These are phyloP conservation scores for Drosophila kepulauana DNA, from an alignment of 1,140 invertebrate genomes.

Conservation along the genomic window DNA sequence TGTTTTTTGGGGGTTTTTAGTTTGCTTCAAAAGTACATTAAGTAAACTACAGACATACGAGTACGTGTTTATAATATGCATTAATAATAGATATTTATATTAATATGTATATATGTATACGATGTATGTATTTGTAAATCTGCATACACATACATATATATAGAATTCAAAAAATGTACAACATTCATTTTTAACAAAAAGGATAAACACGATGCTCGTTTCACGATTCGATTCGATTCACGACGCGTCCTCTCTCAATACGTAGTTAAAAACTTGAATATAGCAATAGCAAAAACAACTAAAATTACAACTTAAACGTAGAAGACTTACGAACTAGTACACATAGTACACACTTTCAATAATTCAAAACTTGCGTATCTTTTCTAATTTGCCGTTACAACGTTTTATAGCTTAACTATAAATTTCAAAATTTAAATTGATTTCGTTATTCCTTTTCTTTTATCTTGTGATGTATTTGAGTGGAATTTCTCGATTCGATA, in stretches of 20 bases:
- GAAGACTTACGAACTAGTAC: conserved; percentile 74
- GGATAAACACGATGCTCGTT: conserved; percentile 32
- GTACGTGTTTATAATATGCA: conserved; percentile 53
- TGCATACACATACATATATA: conserved; percentile 58
- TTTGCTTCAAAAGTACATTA: conserved; percentile 75
- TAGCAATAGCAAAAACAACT: conserved; percentile 79
- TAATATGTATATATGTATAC: conserved; percentile 30
- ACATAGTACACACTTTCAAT: conserved; percentile 65
- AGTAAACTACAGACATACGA: conserved; percentile 79
- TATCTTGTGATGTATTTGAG: conserved; percentile 68
- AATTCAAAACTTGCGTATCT: conserved; percentile 16
- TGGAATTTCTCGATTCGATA: conserved; percentile 39
- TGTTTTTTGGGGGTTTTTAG: conserved; percentile 44
- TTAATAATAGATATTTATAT: conserved; percentile 48
- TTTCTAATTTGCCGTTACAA: conserved; percentile 2
- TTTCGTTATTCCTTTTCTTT: conserved; percentile 20
- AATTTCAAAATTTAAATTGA: conserved; percentile 41
- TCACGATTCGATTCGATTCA: neutral
- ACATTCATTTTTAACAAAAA: conserved; percentile 82
- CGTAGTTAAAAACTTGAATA: conserved; percentile 81
- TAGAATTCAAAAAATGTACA: conserved; percentile 83
- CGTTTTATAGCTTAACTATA: conserved; percentile 18
- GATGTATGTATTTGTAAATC: conserved; percentile 14
- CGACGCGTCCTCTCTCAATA: conserved; percentile 26
- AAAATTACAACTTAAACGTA: conserved; percentile 77